Percentiles rank a stretch among this genome's conserved stretches.
Conservation (phyloP, 2,797 vertebrate species). For the Pipistrellus pygmaeus region DNA sequence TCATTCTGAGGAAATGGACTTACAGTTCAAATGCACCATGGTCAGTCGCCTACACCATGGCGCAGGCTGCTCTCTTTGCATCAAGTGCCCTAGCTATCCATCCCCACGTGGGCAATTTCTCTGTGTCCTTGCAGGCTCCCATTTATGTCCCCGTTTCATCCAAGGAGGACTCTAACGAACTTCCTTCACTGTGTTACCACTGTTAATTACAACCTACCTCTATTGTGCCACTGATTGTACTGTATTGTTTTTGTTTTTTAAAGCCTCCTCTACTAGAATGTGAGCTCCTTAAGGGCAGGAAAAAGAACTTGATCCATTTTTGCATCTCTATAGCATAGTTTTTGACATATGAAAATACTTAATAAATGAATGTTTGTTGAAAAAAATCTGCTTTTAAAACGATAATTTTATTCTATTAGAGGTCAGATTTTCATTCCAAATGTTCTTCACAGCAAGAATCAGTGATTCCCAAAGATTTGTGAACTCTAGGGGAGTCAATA, state of each 20-base stretch:
- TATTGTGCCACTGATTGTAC: slow-evolving; percentile 73
- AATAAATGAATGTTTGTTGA: slow-evolving; percentile 75
- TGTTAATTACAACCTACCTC: slow-evolving; percentile 82
- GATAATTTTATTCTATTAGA: slow-evolving; percentile 36
- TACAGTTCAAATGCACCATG: neutral
- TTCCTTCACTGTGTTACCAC: slow-evolving; percentile 65
- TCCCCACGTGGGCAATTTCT: neutral
- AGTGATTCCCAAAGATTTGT: slow-evolving; percentile 44
- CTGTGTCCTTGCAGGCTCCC: neutral
- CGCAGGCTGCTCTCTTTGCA: neutral
- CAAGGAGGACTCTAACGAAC: neutral
- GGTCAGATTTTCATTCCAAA: neutral
- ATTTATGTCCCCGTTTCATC: neutral
- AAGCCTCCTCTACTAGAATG: slow-evolving; percentile 77
- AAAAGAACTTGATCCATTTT: slow-evolving; percentile 68
- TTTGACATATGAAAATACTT: slow-evolving; percentile 69
- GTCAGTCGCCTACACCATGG: neutral
- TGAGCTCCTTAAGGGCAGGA: slow-evolving; percentile 81
- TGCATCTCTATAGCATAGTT: slow-evolving; percentile 54
- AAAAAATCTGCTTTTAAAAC: slow-evolving; percentile 67
- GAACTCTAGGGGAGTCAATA: neutral
- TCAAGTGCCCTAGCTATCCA: neutral
- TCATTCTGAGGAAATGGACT: slow-evolving; percentile 5
- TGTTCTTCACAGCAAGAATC: neutral
- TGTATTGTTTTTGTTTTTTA: slow-evolving; percentile 69